Conservation (phyloP, 2,888 invertebrate genomes). For the Hoplodrina ambigua region DNA sequence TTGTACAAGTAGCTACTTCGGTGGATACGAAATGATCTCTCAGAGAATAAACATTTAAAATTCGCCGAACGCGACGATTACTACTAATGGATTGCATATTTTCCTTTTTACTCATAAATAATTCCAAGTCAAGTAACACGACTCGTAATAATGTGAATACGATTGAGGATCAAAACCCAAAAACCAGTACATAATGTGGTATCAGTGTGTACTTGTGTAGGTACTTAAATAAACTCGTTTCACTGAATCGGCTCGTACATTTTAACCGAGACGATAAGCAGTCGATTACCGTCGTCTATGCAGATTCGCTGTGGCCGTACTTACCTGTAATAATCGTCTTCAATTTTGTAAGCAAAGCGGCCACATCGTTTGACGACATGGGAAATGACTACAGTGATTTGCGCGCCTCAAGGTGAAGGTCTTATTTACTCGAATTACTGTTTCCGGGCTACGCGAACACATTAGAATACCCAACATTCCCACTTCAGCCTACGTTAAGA, state of each 20-base stretch:
- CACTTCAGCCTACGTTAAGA: background rate
- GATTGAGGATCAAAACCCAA: slow-evolving; percentile 5
- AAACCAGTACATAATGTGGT: slow-evolving; percentile 16
- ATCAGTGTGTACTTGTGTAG: slow-evolving; percentile 16
- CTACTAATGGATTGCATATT: background rate
- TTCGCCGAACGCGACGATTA: background rate
- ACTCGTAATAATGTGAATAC: background rate
- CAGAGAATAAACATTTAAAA: background rate
- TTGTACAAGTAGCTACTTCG: background rate
- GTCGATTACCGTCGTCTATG: slow-evolving; percentile 1
- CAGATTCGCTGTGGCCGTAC: slow-evolving; percentile 7
- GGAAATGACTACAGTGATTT: slow-evolving; percentile 18
- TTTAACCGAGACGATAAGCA: slow-evolving; percentile 24
- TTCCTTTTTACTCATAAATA: background rate
- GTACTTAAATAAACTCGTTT: slow-evolving; percentile 23
- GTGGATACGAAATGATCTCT: background rate
- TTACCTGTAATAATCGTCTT: slow-evolving; percentile 16
- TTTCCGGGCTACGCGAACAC: slow-evolving; percentile 32
- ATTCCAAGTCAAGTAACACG: background rate
- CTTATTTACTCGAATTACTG: slow-evolving; percentile 18
- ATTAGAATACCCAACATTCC: slow-evolving; percentile 4
- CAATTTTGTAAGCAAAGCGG: slow-evolving; percentile 3
- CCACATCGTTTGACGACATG: slow-evolving; percentile 3
- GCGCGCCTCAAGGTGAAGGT: slow-evolving; percentile 45
- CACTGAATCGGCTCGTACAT: slow-evolving; percentile 19